Evolutionary conservation across 2,113 vertebrate species (phyloP), one percentile per base, ranked within the genome.

Genomic region (Tylochromis polylepis): DNA sequence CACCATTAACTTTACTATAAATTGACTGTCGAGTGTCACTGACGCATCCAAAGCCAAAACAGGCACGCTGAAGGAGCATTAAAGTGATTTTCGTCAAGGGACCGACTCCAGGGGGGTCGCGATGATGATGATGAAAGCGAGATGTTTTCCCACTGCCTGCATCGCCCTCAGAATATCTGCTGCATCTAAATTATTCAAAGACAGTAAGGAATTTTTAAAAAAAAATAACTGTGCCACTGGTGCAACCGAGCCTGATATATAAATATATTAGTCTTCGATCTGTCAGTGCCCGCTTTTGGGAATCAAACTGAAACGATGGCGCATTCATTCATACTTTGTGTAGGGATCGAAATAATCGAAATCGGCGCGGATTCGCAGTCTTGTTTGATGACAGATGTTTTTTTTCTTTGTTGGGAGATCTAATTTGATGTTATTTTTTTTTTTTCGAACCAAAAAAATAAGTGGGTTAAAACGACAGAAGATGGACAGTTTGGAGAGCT

Each of bases 131-230:
- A 90, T 88, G 79, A 84, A 87, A 86, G 81, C 8, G 31, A 79
- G 14, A 60, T 75, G 46, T 87, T 81, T 80, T 46, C 38, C 57
- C 62, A 29, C 46, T 16, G 78, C 36, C 60, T 83, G 3, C 38
- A 34, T 4, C 60, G 83, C 85, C 62, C 65, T 65, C 60, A 58
- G 83, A 84, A 3, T 79, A 80, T 89, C 83, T 80, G 88, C 59
- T 51, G 2, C 49, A 43, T 89, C 79, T 92, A 79, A 94, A 95
- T 93, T 87, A 94, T 93, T 90, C 80, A 90, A 70, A 85, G 43
- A 67, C 62, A 67, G n/a, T 22, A 59, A 36, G 43, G 3, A 29
- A 70, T 46, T n/a, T n/a, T n/a, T 14, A 0, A 31, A 16, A 0
- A n/a, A 27, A 29, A 38, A 58, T 29, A 80, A 79, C n/a, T 36